Percentiles rank a stretch among this genome's conserved stretches.
These are phyloP conservation scores for Heliconius nattereri DNA, from an alignment of 1,140 invertebrate genomes.

Conservation along the genomic window DNA sequence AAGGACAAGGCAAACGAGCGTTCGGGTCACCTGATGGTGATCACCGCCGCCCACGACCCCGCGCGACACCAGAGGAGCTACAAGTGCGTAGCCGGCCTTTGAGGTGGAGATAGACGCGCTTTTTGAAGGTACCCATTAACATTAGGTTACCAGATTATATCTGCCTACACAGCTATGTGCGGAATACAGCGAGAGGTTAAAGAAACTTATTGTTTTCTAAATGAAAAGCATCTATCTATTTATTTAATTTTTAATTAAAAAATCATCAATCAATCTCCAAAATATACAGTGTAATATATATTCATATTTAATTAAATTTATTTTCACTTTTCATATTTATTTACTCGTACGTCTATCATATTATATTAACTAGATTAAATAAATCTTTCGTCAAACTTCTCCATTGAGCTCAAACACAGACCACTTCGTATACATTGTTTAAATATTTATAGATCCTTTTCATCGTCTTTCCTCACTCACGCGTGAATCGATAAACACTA, in stretches of 20 bases:
- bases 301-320: not conserved
- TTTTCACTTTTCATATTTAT: not conserved
- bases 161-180: too few species aligned
- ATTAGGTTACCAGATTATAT: too few species aligned
- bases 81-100: too few species aligned
- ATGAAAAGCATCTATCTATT: not conserved
- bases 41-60: too few species aligned
- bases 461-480: constrained; percentile 58
- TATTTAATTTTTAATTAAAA: not conserved
- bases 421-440: constrained; percentile 48
- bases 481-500: constrained; percentile 57
- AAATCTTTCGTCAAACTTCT: constrained; percentile 59
- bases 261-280: accelerated
- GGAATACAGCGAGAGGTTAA: too few species aligned
- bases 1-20: too few species aligned
- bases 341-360: not conserved
- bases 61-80: too few species aligned
- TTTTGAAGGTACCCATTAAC: too few species aligned
- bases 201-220: too few species aligned
- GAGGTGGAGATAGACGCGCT: too few species aligned
- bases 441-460: constrained; percentile 67
- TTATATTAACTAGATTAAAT: constrained; percentile 32
- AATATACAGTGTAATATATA: not conserved
- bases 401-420: constrained; percentile 43
- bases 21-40: too few species aligned